Conservation (phyloP, 2,888 invertebrate genomes). For the Idaea aversata region DNA sequence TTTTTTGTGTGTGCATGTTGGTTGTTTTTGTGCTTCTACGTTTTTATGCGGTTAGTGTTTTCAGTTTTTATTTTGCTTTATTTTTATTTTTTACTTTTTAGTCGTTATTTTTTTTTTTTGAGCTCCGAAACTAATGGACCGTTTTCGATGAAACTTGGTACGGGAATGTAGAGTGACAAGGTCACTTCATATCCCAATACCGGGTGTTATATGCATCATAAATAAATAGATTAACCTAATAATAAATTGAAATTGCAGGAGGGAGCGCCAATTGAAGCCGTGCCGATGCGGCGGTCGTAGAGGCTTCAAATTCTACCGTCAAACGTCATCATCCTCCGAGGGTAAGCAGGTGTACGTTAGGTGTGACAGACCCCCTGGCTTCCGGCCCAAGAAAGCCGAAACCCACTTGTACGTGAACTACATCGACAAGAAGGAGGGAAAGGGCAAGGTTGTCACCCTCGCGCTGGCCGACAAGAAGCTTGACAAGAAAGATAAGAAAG, state of each 20-base stretch:
- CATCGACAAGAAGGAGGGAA: conserved; percentile 31
- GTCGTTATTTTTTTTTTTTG: neutral
- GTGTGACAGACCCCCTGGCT: conserved; percentile 23
- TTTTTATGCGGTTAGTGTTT: neutral
- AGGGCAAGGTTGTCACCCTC: conserved; percentile 35
- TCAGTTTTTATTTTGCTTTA: neutral
- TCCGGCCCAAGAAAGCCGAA: conserved; percentile 40
- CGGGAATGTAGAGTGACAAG: neutral
- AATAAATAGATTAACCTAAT: neutral
- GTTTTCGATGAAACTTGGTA: neutral
- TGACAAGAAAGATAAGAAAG: neutral
- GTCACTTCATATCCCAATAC: no score
- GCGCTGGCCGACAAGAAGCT: neutral
- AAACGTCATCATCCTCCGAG: conserved; percentile 65
- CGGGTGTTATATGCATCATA: neutral
- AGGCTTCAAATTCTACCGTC: conserved; percentile 48
- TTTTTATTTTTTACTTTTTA: neutral
- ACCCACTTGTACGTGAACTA: conserved; percentile 45
- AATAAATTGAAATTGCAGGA: conserved; percentile 33
- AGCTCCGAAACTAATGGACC: neutral
- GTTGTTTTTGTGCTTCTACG: neutral
- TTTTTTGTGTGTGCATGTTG: neutral
- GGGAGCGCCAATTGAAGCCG: conserved; percentile 48
- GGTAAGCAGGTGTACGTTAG: conserved; percentile 22
- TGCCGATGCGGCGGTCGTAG: conserved; percentile 62